Conservation (phyloP, 2,113 vertebrate genomes). For the Natator depressus region DNA sequence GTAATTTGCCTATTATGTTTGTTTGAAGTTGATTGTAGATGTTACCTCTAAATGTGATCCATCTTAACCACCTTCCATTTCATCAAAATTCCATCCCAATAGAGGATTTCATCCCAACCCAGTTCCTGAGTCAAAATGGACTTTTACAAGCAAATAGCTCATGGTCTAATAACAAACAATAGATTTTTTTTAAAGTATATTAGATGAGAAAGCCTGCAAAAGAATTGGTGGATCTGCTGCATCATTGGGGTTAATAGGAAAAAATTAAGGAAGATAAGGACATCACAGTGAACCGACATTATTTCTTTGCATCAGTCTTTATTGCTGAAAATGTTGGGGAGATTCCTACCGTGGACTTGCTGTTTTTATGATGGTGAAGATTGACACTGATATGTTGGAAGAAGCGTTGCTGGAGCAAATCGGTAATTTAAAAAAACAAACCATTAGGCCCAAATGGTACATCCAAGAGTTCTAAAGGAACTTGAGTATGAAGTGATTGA, state of each 20-base stretch:
- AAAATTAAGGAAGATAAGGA: neutral
- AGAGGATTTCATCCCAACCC: neutral
- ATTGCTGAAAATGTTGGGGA: neutral
- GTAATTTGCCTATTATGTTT: slow-evolving; percentile 16
- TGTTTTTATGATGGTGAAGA: neutral
- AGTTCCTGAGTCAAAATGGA: neutral
- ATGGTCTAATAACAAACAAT: neutral
- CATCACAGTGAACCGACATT: neutral
- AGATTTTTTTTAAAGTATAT: neutral
- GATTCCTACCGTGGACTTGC: neutral
- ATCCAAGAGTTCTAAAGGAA: neutral
- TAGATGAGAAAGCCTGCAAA: neutral
- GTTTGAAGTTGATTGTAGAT: slow-evolving; percentile 7
- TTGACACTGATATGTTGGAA: neutral
- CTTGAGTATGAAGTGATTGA: neutral
- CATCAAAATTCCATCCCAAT: neutral
- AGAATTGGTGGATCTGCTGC: neutral
- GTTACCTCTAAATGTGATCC: neutral
- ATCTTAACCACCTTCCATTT: neutral
- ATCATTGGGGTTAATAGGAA: neutral
- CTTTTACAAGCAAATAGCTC: neutral
- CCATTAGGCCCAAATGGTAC: neutral
- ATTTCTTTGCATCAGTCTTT: neutral
- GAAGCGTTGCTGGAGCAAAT: neutral
- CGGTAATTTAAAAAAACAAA: neutral